phyloP scores from a whole-genome alignment of 1,140 invertebrate species.

The Cardiocondyla obscurior region DNA sequence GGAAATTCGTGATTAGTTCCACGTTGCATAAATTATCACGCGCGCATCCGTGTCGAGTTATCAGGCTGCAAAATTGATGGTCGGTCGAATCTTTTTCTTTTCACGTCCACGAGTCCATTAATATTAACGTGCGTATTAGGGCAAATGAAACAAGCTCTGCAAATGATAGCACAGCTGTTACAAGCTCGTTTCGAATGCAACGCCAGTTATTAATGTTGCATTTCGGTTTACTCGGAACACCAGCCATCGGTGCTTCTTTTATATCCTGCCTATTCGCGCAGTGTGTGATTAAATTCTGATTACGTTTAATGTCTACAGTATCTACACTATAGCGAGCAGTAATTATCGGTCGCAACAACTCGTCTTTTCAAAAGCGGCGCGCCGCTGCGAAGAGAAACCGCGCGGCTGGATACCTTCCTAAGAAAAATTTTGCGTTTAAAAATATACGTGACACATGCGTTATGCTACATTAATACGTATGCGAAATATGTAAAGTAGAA shows the following conservation, averaged over 20 bases:
- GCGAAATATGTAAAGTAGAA: no score
- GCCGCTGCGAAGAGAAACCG: background rate
- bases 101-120: background rate
- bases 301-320: constrained; percentile 9
- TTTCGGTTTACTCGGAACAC: background rate
- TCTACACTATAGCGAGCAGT: background rate
- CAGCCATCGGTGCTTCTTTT: background rate
- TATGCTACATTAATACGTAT: no score
- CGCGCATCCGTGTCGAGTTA: background rate
- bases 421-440: no score
- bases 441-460: no score
- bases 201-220: background rate
- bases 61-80: background rate
- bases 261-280: background rate
- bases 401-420: no score
- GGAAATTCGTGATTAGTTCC: background rate
- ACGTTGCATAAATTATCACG: background rate
- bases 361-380: constrained; percentile 21
- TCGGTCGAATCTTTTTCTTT: background rate
- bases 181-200: background rate
- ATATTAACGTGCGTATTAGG: background rate
- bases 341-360: background rate
- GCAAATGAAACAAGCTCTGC: background rate
- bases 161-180: background rate
- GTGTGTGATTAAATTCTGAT: constrained; percentile 27